Conservation (phyloP, 2,113 vertebrate species). For the Cheirogaleus medius region DNA sequence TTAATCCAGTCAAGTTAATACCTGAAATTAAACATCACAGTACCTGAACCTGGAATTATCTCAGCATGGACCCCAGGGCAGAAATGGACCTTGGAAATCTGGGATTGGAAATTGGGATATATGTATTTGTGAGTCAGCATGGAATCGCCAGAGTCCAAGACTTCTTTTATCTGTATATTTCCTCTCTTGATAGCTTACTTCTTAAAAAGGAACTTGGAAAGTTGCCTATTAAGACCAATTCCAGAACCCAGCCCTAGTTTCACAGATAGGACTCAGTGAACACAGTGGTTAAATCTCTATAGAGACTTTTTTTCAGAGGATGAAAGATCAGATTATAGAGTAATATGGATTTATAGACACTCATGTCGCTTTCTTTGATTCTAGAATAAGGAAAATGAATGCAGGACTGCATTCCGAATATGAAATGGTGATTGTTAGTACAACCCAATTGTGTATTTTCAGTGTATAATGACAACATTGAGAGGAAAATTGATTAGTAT, state of each 20-base stretch:
- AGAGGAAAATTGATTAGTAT: slow-evolving; percentile 58
- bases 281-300: background rate
- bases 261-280: background rate
- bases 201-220: slow-evolving; percentile 11
- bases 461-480: background rate
- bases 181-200: background rate
- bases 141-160: background rate
- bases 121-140: background rate
- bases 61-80: background rate
- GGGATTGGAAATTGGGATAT: background rate
- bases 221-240: background rate
- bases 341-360: slow-evolving; percentile 11
- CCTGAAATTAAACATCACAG: background rate
- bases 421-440: background rate
- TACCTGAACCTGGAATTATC: background rate
- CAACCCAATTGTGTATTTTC: slow-evolving; percentile 27
- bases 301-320: slow-evolving; percentile 15
- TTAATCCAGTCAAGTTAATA: background rate
- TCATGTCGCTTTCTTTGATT: slow-evolving; percentile 13
- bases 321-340: slow-evolving; percentile 17
- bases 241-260: background rate
- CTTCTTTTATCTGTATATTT: background rate
- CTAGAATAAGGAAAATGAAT: slow-evolving; percentile 45
- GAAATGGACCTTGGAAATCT: slow-evolving; percentile 15
- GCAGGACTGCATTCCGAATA: background rate